These are phyloP conservation scores for Dicycla oo DNA, from an alignment of 2,888 invertebrate genomes.

Conservation along the genomic window DNA sequence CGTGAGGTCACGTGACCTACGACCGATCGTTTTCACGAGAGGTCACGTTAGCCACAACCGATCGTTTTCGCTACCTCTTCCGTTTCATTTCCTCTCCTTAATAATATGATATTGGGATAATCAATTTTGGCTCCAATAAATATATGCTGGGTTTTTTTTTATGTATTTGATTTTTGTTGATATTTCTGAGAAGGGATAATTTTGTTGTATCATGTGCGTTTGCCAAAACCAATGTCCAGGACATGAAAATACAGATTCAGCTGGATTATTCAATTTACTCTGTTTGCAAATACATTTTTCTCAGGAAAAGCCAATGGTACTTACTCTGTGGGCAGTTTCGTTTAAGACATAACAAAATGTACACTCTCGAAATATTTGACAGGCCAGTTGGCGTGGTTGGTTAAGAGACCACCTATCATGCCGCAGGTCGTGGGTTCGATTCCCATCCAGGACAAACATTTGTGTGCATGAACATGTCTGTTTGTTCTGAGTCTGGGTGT, in stretches of 20 bases:
- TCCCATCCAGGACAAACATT: no score
- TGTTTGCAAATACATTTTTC: background rate
- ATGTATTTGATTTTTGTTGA: background rate
- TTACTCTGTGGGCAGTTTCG: no score
- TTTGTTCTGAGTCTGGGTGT: no score
- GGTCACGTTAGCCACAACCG: conserved; percentile 3
- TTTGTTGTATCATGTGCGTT: background rate
- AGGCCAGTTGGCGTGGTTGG: no score
- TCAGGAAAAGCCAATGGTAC: background rate
- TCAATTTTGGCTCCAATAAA: conserved; percentile 38
- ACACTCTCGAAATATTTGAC: background rate
- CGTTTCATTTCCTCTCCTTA: conserved; percentile 34
- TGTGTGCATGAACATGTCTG: no score
- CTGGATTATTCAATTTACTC: background rate
- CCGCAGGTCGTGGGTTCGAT: no score
- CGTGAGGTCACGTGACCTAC: conserved; percentile 10
- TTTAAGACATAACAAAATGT: background rate
- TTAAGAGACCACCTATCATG: no score
- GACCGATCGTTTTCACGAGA: conserved; percentile 1
- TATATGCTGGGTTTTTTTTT: background rate
- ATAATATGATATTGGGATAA: conserved; percentile 36
- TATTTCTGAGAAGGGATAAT: background rate
- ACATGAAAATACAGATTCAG: background rate
- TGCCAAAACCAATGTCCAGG: background rate
- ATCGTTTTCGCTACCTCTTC: conserved; percentile 3